Evolutionary conservation across 2,888 invertebrate species (phyloP), one percentile per base, ranked within the genome.

Genomic region (Callinectes sapidus): DNA sequence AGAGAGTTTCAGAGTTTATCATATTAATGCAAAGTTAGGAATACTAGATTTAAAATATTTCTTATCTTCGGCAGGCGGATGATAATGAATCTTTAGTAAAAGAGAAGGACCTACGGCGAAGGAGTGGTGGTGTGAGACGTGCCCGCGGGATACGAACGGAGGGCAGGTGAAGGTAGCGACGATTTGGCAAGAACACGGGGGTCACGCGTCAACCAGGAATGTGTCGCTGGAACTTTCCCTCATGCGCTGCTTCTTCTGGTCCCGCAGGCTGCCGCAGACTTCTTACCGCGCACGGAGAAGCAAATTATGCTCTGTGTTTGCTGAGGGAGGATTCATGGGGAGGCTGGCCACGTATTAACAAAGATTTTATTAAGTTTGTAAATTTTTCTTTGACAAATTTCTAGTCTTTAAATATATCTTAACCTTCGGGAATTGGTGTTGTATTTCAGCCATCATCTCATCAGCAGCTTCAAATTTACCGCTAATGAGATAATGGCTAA

Each of bases 191-290:
- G 86, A n/a, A 71, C 71, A n/a, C n/a, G 71, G 71, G 71, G 71
- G 71, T 71, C 71, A 71, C 71, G 71, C 71, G 71, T 71, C 71
- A n/a, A 28, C 71, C 71, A 71, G 71, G 71, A 71, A 71, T 71
- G 71, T 71, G 71, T 71, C 28, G 28, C 71, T 71, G n/a, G n/a
- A 71, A 71, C 71, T 71, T 71, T 71, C 71, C 71, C 71, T 71
- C n/a, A 71, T 71, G 71, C n/a, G 8, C 28, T 28, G 71, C 71
- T 71, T 71, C 71, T 71, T 86, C 23, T 39, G 32, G 39, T n/a
- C 86, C 39, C 42, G 1, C 42, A 28, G n/a, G 39, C 85, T 39
- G 32, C 23, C 5, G 42, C 39, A 18, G 42, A 39, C 32, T 42
- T 86, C 39, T 42, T 86, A 10, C 13, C 18, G 35, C n/a, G 42